These are phyloP conservation scores for Agrochola circellaris DNA, from an alignment of 2,888 invertebrate genomes.

Conservation along the genomic window DNA sequence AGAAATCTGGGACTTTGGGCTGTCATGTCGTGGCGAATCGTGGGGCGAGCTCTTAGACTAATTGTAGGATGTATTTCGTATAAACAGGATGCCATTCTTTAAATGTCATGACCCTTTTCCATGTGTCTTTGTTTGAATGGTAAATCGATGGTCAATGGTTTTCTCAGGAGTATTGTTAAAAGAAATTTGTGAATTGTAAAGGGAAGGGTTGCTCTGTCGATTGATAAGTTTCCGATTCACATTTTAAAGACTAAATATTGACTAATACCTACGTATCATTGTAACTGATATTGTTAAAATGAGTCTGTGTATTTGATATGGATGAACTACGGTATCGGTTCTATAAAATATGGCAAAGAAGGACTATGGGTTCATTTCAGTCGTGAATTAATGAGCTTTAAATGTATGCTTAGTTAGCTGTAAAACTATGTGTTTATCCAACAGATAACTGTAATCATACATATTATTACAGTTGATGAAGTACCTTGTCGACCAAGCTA, in stretches of 20 bases:
- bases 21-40: slow-evolving; percentile 38
- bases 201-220: background rate
- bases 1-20: slow-evolving; percentile 29
- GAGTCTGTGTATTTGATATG: background rate
- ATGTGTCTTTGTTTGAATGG: background rate
- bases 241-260: background rate
- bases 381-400: background rate
- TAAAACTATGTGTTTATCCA: background rate
- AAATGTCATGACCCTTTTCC: slow-evolving; percentile 21
- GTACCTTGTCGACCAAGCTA: too few species aligned
- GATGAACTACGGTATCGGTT: background rate
- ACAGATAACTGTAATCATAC: too few species aligned
- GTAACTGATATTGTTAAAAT: background rate
- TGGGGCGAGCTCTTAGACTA: slow-evolving; percentile 47
- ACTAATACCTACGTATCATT: too few species aligned
- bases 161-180: background rate
- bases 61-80: slow-evolving; percentile 47
- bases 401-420: background rate
- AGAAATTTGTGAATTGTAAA: background rate
- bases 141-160: background rate
- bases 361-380: background rate
- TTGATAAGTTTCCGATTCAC: background rate
- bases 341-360: background rate
- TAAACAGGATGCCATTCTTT: background rate
- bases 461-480: too few species aligned